These are phyloP conservation scores for Euura saliciscinereae DNA, from an alignment of 1,140 invertebrate species.

Conservation along the genomic window DNA sequence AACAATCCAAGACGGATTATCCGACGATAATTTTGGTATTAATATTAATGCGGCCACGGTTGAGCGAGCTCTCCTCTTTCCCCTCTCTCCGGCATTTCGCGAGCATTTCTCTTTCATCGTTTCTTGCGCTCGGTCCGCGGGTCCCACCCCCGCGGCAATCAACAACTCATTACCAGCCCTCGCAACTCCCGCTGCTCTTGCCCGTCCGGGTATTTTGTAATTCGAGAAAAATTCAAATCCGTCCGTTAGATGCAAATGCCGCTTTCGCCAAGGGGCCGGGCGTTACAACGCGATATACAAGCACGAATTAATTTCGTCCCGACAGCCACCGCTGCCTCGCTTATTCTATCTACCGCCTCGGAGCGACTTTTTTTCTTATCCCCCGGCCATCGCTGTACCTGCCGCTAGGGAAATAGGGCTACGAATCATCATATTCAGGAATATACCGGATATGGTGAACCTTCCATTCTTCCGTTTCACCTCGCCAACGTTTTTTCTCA, in stretches of 20 bases:
- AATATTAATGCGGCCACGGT: constrained; percentile 10
- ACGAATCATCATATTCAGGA: too few species aligned
- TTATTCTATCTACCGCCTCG: too few species aligned
- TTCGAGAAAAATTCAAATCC: not conserved
- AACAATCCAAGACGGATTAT: not conserved
- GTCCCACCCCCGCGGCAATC: not conserved
- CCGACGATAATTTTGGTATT: constrained; percentile 9
- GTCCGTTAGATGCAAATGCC: not conserved
- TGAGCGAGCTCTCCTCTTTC: not conserved
- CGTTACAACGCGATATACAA: not conserved
- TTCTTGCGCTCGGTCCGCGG: not conserved
- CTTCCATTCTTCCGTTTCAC: too few species aligned
- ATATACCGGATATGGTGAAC: too few species aligned
- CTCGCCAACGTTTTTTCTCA: too few species aligned
- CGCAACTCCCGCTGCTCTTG: not conserved
- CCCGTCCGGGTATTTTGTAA: not conserved
- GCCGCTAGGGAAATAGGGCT: too few species aligned
- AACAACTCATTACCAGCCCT: not conserved
- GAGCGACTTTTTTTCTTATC: too few species aligned
- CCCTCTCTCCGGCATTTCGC: not conserved
- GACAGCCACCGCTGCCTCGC: not conserved
- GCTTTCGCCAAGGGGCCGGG: not conserved
- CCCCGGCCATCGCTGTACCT: too few species aligned
- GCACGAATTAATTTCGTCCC: not conserved
- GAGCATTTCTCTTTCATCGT: not conserved